Evolutionary conservation across 2,888 invertebrate genomes (phyloP).

Genomic region (Carterocephalus palaemon): DNA sequence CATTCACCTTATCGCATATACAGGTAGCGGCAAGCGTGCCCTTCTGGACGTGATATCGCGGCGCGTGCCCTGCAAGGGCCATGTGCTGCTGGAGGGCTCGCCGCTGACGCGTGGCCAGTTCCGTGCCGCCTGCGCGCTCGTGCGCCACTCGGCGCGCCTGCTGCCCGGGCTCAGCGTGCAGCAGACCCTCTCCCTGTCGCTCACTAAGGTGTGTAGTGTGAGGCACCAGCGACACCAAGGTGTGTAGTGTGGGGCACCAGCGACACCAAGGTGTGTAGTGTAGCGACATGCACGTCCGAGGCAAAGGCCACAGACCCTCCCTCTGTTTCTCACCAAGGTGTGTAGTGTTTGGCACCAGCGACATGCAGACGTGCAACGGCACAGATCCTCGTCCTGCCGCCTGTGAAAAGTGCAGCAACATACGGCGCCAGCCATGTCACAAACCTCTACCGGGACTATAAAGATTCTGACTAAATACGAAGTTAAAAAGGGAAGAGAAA

Average conservation of each 20-base stretch:
- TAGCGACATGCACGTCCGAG: too few relatives aligned
- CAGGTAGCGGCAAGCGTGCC: slow-evolving; percentile 96
- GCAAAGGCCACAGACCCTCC: too few relatives aligned
- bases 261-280: slow-evolving; percentile 79
- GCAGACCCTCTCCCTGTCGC: slow-evolving; percentile 89
- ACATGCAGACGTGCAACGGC: too few relatives aligned
- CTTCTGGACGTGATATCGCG: slow-evolving; percentile 94
- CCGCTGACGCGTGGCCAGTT: slow-evolving; percentile 89
- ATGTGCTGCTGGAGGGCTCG: slow-evolving; percentile 92
- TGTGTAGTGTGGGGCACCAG: slow-evolving; percentile 44
- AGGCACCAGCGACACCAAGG: slow-evolving; percentile 76
- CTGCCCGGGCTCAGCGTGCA: slow-evolving; percentile 92
- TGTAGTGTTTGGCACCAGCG: too few relatives aligned
- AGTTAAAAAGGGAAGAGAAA: too few relatives aligned
- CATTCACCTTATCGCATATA: too few relatives aligned
- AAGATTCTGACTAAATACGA: too few relatives aligned
- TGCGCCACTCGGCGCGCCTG: slow-evolving; percentile 90
- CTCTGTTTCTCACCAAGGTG: too few relatives aligned
- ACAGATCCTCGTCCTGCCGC: too few relatives aligned
- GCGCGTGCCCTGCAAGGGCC: slow-evolving; percentile 90
- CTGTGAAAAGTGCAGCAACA: too few relatives aligned
- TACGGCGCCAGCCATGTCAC: too few relatives aligned
- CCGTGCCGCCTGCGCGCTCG: slow-evolving; percentile 92
- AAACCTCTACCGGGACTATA: too few relatives aligned
- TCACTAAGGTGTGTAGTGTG: slow-evolving; percentile 81